Evolutionary conservation across 2,797 vertebrate genomes (phyloP).

Genomic region (Platyrinchus mystaceus): DNA sequence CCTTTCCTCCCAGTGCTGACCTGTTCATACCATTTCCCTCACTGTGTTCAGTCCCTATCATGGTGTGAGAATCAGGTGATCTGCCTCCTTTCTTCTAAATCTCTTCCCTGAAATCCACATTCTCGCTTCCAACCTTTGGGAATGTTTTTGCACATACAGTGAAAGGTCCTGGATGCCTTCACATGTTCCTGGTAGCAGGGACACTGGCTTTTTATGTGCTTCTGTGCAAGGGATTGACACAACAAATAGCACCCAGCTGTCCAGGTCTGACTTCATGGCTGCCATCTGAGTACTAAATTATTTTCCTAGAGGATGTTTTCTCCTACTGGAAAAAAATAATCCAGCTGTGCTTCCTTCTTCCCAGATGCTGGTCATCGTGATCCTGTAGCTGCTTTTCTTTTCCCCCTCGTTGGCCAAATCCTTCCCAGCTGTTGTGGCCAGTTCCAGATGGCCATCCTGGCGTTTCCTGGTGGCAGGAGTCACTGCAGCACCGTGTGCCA

Average conservation of each 20-base stretch:
- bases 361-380: conserved; percentile 1
- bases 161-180: neutral
- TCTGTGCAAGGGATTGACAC: neutral
- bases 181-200: neutral
- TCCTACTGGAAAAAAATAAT: neutral
- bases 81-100: neutral
- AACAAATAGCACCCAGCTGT: neutral
- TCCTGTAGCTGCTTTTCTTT: conserved; percentile 16
- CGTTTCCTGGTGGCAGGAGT: conserved; percentile 47
- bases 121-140: neutral
- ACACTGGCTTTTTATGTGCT: neutral
- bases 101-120: neutral
- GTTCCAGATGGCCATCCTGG: conserved; percentile 56
- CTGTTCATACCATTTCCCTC: neutral
- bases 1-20: neutral
- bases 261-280: neutral
- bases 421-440: conserved; percentile 42
- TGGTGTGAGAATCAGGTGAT: neutral
- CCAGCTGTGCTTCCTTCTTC: conserved; percentile 5
- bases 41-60: neutral
- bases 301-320: conserved; percentile 17
- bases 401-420: conserved; percentile 42
- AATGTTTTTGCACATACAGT: neutral
- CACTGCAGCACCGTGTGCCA: neutral
- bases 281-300: neutral